Base-by-base conservation (phyloP, 2,113 vertebrate species). In the Equus przewalskii region DNA sequence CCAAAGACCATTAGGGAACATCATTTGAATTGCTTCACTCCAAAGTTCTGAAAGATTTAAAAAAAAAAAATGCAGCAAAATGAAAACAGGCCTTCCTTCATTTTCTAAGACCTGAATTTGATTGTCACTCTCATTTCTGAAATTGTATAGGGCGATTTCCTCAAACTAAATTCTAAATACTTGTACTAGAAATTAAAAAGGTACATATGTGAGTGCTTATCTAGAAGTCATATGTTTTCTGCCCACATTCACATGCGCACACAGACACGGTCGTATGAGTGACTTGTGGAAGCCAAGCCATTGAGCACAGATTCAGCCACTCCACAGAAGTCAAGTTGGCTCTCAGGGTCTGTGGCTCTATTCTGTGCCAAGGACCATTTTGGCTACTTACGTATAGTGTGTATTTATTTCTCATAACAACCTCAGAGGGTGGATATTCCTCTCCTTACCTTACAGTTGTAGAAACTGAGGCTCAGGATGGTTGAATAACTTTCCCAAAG, bases 81-180 rank as follows among this genome's bases (percentile, higher is more conserved):
- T 73, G 44, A 95, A 95, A 93, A 60, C n/a, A 73, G 13, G 15
- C 0, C 21, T 97, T 81, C 58, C 36, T 86, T 93, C 28, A 62
- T 92, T 96, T 92, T 91, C 28, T 86, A 95, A 83, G 30, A 94
- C 44, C 22, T 92, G 90, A 93, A 80, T 86, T 89, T 93, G 51
- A 91, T 36, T 73, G 19, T 91, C 84, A 75, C 51, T 96, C 94
- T 89, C 16, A 75, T 73, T 95, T 92, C 78, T 73, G 28, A 86
- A 96, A 65, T 64, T 75, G 13, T 8, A 28, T 12, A 56, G 84
- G 22, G 4, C 19, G 81, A 54, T 78, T 64, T 65, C 10, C 51
- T 91, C 72, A 76, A 67, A 86, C 5, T 75, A 80, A 86, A 93
- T 58, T 78, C 54, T n/a, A 76, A 72, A 72, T 84, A n/a, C 28